Evolutionary conservation across 2,113 vertebrate genomes (phyloP), one percentile per base, ranked within the genome.

Genomic region (Larimichthys crocea): DNA sequence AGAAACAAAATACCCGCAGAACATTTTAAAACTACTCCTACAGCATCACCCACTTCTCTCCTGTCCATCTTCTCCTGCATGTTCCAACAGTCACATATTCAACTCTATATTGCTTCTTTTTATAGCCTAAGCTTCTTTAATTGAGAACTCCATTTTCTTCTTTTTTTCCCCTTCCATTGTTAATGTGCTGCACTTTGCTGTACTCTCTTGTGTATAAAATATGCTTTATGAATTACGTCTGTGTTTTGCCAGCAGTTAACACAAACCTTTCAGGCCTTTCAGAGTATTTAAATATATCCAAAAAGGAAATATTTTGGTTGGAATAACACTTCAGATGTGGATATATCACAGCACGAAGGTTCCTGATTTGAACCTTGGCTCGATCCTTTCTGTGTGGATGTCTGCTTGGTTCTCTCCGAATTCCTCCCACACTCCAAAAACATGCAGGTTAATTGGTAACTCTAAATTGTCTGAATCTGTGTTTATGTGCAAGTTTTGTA

Each of bases 1-100:
- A 66, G 46, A 17, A 0, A 1, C 5, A 19, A 66, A 61, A 62
- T 56, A 35, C 26, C 22, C 11, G 48, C 2, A 35, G n/a, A 24
- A 59, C 9, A 26, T 53, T 61, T 44, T 0, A 53, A 57, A 57
- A 4, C 12, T 6, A 40, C 10, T 67, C 19, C 19, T 22, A 29
- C 49, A 52, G 66, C 16, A 4, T 19, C 9, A 22, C 22, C 29
- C 31, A 55, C 29, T 59, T 70, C 15, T 50, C 7, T 0, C 2
- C 46, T 2, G 19, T 79, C 66, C 67, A 63, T 56, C 24, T 56
- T 16, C 59, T 61, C 24, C 40, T 56, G 52, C 48, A 49, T 20
- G 53, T 16, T 56, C 67, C 7, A 16, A 24, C 50, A 55, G 10
- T 31, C 19, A 16, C 20, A 40, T 17, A 53, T 6, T 49, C 22